Evolutionary conservation across 2,113 vertebrate genomes (phyloP), one percentile per base, ranked within the genome.

Genomic region (Hippolais icterina): DNA sequence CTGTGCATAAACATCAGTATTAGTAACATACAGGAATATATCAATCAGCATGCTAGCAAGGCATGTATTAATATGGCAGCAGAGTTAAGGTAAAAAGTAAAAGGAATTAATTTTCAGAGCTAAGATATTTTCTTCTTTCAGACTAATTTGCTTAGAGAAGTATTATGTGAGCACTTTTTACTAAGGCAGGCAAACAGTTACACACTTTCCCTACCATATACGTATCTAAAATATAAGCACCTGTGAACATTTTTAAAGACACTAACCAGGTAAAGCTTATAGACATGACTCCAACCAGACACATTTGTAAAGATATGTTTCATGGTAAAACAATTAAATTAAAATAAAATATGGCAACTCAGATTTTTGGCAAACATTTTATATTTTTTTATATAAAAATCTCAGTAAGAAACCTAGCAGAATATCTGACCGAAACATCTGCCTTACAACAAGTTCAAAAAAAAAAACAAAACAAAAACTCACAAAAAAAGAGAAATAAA

Each of bases 371-470:
- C 94, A 98, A 98, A 97, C 90, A 94, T 97, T 98, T 98, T 98
- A 97, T 98, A 97, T 92, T 98, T 98, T 98, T 98, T 98, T 97
- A 96, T 98, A 98, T 97, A 98, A 98, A 97, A 98, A 98, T 97
- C 87, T 98, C 97, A 98, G 97, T 98, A 98, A 97, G 98, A 98
- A 98, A 98, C 96, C 94, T 98, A 98, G 97, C 97, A 98, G 97
- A 98, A 97, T 98, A 96, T 97, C 93, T 96, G 98, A 98, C 96
- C 54, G 96, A 98, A 97, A 98, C 97, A 98, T 97, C 87, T 96
- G 97, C 96, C 96, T 98, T 98, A 98, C 97, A 98, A 96, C 91
- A 97, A 96, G 56, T 72, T 95, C 9, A 85, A 96, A 94, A 94
- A 97, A 93, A 82, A 4, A 27, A 57, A 27, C 10, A n/a, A n/a